phyloP scores from a whole-genome alignment of 2,888 invertebrate genomes.

The Nineta flava region DNA sequence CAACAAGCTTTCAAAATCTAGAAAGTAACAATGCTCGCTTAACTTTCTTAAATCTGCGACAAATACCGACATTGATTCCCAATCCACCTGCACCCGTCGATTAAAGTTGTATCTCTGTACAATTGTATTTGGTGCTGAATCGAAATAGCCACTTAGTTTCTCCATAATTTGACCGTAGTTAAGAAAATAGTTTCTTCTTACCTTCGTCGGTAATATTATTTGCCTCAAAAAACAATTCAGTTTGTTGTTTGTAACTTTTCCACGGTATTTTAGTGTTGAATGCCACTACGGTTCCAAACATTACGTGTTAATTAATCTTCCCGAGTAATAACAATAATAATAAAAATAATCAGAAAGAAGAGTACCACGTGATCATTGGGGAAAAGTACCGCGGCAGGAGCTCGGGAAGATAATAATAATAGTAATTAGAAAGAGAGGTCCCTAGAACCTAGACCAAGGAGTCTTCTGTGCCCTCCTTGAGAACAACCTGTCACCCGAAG shows the following conservation, averaged over 20 bases:
- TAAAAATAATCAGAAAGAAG: too few species aligned
- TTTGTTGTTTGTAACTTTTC: background rate
- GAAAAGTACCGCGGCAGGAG: too few species aligned
- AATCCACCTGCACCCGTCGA: background rate
- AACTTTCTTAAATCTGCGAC: slow-evolving; percentile 4
- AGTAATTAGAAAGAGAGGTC: too few species aligned
- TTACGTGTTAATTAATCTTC: background rate
- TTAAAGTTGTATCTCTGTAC: slow-evolving; percentile 1
- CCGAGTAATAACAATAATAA: too few species aligned
- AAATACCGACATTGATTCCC: slow-evolving; percentile 3
- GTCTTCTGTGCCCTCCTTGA: too few species aligned
- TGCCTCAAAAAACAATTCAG: slow-evolving; percentile 2
- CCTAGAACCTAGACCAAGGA: too few species aligned
- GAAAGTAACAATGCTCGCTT: slow-evolving; percentile 1
- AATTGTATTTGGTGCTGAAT: background rate
- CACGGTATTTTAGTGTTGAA: background rate
- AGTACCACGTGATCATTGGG: too few species aligned
- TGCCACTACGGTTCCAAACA: background rate
- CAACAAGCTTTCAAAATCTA: background rate
- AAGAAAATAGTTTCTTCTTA: too few species aligned
- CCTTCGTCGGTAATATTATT: background rate
- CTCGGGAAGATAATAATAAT: too few species aligned
- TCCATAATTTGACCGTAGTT: background rate
- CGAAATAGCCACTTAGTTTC: background rate
- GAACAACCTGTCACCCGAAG: too few species aligned